Percentiles rank a stretch among this genome's conserved stretches.
Conservation (phyloP, 1,140 invertebrate species). For the Cydia amplana region DNA sequence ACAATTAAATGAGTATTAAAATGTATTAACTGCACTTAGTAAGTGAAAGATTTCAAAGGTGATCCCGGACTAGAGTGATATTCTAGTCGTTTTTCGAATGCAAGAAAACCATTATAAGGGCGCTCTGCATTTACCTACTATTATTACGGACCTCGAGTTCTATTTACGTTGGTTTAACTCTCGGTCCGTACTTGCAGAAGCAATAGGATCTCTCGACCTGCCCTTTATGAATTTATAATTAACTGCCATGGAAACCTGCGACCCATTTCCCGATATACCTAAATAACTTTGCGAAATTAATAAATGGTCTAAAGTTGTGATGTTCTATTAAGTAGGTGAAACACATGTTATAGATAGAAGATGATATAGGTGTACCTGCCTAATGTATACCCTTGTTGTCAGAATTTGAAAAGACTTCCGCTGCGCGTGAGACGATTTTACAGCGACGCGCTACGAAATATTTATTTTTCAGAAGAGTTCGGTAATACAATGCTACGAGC, state of each 20-base stretch:
- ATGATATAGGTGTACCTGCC: not conserved
- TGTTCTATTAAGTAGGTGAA: not conserved
- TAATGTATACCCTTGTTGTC: too few species aligned
- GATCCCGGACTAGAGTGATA: not conserved
- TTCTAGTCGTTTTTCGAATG: not conserved
- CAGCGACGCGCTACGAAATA: too few species aligned
- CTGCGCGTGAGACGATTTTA: too few species aligned
- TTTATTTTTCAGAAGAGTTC: too few species aligned
- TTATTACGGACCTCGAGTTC: not conserved
- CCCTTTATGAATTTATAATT: slow-evolving; percentile 28
- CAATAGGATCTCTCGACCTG: not conserved
- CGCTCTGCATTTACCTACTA: not conserved
- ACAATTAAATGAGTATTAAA: not conserved
- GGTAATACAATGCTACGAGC: too few species aligned
- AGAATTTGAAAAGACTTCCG: too few species aligned
- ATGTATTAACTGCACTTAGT: not conserved
- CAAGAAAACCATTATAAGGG: not conserved
- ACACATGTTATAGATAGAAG: not conserved
- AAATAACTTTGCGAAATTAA: slow-evolving; percentile 22
- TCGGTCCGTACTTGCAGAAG: not conserved
- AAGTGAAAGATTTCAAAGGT: not conserved
- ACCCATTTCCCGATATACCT: slow-evolving; percentile 4
- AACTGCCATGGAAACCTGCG: slow-evolving; percentile 21
- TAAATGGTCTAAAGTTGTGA: slow-evolving; percentile 13
- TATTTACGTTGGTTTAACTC: not conserved